These are phyloP conservation scores for Spisula subtruncata DNA, from an alignment of 2,888 invertebrate species.

Conservation along the genomic window DNA sequence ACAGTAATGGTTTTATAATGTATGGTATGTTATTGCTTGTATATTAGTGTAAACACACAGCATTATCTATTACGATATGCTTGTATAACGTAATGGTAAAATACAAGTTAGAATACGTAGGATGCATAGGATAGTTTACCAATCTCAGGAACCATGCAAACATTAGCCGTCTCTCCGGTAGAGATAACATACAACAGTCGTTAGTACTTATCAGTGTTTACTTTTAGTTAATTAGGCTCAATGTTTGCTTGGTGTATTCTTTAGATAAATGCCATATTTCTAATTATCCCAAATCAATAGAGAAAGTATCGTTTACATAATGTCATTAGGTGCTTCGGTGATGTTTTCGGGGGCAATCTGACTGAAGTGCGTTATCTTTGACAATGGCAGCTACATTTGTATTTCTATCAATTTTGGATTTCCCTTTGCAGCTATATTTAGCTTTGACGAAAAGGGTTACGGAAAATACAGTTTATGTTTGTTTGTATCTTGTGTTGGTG, in stretches of 20 bases:
- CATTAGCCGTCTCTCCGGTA: background rate
- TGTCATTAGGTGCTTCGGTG: background rate
- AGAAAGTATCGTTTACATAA: background rate
- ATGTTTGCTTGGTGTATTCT: background rate
- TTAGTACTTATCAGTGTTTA: slow-evolving; percentile 1
- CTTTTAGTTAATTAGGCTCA: background rate
- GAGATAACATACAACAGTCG: background rate
- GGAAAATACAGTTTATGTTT: background rate
- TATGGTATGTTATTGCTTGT: background rate
- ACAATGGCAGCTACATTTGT: too few species aligned
- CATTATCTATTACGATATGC: background rate
- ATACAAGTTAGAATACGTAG: background rate
- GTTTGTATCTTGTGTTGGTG: too few species aligned
- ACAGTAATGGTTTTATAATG: background rate
- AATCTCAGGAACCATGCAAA: background rate
- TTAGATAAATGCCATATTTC: slow-evolving; percentile 9
- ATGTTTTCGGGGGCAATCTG: background rate
- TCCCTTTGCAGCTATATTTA: background rate
- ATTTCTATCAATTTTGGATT: background rate
- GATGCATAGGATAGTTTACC: background rate
- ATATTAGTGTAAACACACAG: background rate
- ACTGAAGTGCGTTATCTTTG: too few species aligned
- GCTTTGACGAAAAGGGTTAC: background rate
- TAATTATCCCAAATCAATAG: background rate
- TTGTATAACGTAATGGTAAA: background rate